phyloP scores from a whole-genome alignment of 2,888 invertebrate species.

The Synanthedon myopaeformis region DNA sequence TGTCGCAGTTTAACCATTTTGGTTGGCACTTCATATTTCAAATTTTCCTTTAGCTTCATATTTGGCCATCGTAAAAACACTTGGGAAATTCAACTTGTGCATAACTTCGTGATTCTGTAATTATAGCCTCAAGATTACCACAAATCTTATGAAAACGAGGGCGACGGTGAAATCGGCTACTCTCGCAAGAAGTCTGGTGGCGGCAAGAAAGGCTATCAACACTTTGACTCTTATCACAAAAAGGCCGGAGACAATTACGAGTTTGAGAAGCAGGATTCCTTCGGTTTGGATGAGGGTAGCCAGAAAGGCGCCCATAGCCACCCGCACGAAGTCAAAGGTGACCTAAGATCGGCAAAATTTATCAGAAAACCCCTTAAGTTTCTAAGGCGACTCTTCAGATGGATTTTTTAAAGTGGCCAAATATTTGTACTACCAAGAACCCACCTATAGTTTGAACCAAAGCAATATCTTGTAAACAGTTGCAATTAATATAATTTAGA shows the following conservation, averaged over 20 bases:
- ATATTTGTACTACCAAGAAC: no score
- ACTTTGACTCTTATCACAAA: slow-evolving; percentile 79
- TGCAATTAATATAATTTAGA: no score
- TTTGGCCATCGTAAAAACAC: no score
- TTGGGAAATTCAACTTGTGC: neutral
- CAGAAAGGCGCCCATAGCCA: slow-evolving; percentile 59
- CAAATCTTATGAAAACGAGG: slow-evolving; percentile 72
- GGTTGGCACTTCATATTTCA: no score
- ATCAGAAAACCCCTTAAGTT: slow-evolving; percentile 36
- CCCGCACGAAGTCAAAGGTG: slow-evolving; percentile 47
- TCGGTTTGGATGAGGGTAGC: slow-evolving; percentile 66
- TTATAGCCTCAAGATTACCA: slow-evolving; percentile 58
- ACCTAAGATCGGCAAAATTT: slow-evolving; percentile 21
- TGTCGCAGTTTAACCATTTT: no score
- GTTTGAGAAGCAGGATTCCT: slow-evolving; percentile 76
- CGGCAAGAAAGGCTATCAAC: slow-evolving; percentile 79
- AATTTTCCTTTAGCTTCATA: neutral
- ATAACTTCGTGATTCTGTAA: neutral
- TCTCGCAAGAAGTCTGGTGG: slow-evolving; percentile 73
- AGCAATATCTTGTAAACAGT: no score
- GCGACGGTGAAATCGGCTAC: slow-evolving; percentile 76
- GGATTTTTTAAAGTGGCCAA: slow-evolving; percentile 21
- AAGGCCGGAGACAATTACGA: slow-evolving; percentile 80
- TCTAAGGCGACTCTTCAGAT: slow-evolving; percentile 28
- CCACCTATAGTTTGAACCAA: no score